Conservation (phyloP, 1,140 invertebrate genomes). For the Neodiprion virginianus region DNA sequence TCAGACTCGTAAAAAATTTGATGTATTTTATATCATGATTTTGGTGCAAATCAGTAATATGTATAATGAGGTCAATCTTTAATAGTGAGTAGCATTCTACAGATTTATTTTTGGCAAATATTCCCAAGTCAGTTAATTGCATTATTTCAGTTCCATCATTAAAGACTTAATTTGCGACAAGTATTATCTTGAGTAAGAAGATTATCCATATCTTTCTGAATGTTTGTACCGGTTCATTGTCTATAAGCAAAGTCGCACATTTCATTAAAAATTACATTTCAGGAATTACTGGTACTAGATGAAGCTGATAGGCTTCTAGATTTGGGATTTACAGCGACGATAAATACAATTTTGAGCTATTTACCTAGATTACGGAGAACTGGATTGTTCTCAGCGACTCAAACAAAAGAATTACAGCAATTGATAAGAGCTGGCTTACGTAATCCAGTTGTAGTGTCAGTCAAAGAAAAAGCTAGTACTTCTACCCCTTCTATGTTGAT, state of each 20-base stretch:
- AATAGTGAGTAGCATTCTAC: no score
- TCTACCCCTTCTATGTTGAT: conserved; percentile 83
- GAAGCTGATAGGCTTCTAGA: conserved; percentile 96
- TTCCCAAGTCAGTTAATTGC: conserved; percentile 11
- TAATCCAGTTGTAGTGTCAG: conserved; percentile 91
- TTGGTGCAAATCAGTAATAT: no score
- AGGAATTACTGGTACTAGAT: conserved; percentile 94
- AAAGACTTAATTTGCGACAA: not conserved
- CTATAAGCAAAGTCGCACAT: no score
- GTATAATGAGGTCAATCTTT: no score
- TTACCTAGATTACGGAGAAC: conserved; percentile 94
- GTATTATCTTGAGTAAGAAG: conserved; percentile 12
- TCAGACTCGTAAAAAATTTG: no score
- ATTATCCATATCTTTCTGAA: conserved; percentile 12
- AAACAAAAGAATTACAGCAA: conserved; percentile 93
- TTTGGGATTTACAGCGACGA: conserved; percentile 87
- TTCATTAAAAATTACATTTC: conserved; percentile 24
- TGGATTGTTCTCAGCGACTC: conserved; percentile 97
- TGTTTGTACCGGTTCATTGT: no score
- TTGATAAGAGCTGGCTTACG: conserved; percentile 92
- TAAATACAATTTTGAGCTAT: conserved; percentile 90
- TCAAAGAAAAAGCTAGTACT: conserved; percentile 83
- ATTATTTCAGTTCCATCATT: conserved; percentile 3
- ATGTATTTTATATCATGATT: no score
- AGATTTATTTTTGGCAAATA: no score